A percentile compares a stretch with the other conserved stretches of the same genome.
phyloP scores from a whole-genome alignment of 1,140 invertebrate species.

The Cepaea nemoralis region DNA sequence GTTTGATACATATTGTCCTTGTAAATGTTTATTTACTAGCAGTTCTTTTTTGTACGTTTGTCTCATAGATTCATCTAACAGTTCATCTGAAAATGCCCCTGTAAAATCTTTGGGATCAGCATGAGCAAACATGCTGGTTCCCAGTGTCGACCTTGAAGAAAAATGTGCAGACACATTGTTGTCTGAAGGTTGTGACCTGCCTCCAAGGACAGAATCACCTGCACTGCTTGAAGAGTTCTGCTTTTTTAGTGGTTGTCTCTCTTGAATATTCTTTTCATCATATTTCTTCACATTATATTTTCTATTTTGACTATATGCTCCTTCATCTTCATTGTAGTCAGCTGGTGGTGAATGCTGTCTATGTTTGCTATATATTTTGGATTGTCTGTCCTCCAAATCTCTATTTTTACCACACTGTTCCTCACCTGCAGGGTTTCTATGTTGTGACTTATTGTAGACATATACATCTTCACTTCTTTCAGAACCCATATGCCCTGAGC shows the following conservation, averaged over 20 bases:
- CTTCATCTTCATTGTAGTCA: neutral
- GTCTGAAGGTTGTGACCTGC: neutral
- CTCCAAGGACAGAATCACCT: neutral
- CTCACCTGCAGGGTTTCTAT: neutral
- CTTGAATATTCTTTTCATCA: neutral
- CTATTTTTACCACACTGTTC: neutral
- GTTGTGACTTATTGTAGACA: neutral
- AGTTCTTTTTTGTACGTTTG: conserved; percentile 31
- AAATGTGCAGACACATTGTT: neutral
- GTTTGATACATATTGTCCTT: neutral
- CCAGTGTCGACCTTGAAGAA: neutral
- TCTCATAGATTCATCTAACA: neutral
- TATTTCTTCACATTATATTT: neutral
- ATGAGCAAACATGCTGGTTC: conserved; percentile 19
- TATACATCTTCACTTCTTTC: neutral
- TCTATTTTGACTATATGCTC: neutral
- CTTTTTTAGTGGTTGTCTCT: neutral
- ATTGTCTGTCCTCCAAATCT: neutral
- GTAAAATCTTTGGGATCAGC: conserved; percentile 1
- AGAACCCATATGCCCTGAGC: neutral
- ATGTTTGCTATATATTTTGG: neutral
- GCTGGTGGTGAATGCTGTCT: neutral
- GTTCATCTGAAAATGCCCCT: neutral
- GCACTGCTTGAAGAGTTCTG: conserved; percentile 14
- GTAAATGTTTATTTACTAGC: neutral